A percentile compares a stretch with the other conserved stretches of the same genome.
Evolutionary conservation across 2,797 vertebrate genomes (phyloP).

Genomic region (Caiman crocodilus): DNA sequence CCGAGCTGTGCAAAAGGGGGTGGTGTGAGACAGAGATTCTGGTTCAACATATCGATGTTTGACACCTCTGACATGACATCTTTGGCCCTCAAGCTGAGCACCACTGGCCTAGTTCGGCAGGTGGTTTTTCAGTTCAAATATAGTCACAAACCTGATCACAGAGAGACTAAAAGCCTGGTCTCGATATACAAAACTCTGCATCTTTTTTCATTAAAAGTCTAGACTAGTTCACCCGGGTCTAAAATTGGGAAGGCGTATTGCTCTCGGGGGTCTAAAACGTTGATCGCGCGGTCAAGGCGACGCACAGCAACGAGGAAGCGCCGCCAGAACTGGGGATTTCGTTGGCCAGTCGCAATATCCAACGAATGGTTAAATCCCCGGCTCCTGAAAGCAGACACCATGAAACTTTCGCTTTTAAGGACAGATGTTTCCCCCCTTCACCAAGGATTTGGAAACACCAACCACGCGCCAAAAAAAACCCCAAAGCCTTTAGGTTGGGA

Average conservation of each 20-base stretch:
- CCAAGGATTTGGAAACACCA: no score
- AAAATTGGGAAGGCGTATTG: neutral
- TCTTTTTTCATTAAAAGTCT: neutral
- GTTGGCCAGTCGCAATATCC: neutral
- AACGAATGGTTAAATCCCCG: neutral
- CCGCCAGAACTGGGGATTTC: neutral
- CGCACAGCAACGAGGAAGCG: neutral
- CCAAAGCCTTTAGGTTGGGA: no score
- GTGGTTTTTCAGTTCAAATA: neutral
- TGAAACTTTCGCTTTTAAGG: neutral
- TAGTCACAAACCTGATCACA: rapidly evolving
- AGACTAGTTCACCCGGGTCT: neutral
- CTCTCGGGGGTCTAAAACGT: rapidly evolving
- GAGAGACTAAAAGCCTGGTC: neutral
- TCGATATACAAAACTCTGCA: rapidly evolving
- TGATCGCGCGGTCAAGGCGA: rapidly evolving
- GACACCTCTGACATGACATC: rapidly evolving
- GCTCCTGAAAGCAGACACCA: neutral
- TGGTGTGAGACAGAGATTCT: neutral
- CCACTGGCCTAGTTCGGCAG: neutral
- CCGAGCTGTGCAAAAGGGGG: rapidly evolving
- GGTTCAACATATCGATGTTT: neutral
- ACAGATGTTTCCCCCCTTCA: no score
- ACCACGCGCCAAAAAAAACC: no score
- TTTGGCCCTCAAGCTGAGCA: neutral